phyloP scores from a whole-genome alignment of 2,888 invertebrate species.

The Aphidius colemani region DNA sequence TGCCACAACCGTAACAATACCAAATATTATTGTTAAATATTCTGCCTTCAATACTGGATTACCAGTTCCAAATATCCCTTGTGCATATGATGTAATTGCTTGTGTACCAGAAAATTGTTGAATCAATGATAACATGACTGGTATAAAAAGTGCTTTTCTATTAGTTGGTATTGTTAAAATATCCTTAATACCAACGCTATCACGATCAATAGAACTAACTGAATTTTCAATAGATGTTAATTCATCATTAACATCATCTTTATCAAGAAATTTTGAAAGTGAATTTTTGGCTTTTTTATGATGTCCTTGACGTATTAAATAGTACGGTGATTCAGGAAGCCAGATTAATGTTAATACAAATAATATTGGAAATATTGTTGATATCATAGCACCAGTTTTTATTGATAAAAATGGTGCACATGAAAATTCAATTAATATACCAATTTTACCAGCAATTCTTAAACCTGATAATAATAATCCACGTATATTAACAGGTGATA shows the following conservation, averaged over 20 bases:
- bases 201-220: conserved; percentile 27
- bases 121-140: conserved; percentile 26
- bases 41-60: conserved; percentile 34
- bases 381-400: conserved; percentile 27
- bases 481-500: conserved; percentile 33
- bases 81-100: conserved; percentile 19
- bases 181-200: conserved; percentile 29
- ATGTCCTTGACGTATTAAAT: conserved; percentile 31
- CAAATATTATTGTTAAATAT: conserved; percentile 39
- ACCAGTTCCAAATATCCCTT: conserved; percentile 36
- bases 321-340: conserved; percentile 38
- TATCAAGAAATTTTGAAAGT: conserved; percentile 30
- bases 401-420: conserved; percentile 36
- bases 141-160: conserved; percentile 26
- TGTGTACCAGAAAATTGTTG: conserved; percentile 33
- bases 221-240: conserved; percentile 30
- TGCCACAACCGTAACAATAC: conserved; percentile 34
- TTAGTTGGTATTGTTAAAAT: conserved; percentile 25
- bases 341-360: conserved; percentile 20
- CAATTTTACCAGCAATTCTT: conserved; percentile 29
- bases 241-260: conserved; percentile 28
- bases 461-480: conserved; percentile 32
- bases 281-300: conserved; percentile 22
- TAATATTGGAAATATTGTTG: conserved; percentile 21
- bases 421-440: conserved; percentile 23